A percentile compares a stretch with the other conserved stretches of the same genome.
Conservation (phyloP, 2,113 vertebrate genomes). For the Protobothrops flavoviridis region DNA sequence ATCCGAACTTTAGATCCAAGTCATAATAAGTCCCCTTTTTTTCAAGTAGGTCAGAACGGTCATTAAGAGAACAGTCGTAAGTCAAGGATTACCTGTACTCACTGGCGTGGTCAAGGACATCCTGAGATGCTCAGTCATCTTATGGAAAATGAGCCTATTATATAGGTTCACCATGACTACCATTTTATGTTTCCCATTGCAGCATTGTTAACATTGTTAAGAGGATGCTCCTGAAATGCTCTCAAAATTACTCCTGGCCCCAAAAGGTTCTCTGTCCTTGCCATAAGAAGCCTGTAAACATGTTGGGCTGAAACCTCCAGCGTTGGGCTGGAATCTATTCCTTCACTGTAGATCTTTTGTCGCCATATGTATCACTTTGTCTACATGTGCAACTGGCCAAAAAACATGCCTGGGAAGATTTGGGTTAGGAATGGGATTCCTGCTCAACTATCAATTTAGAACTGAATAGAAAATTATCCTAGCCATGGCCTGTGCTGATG, state of each 20-base stretch:
- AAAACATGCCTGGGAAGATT: not conserved
- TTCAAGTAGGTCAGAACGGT: too few species aligned
- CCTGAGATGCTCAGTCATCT: not conserved
- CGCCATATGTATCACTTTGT: not conserved
- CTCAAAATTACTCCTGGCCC: not conserved
- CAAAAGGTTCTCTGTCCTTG: not conserved
- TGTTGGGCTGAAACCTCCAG: not conserved
- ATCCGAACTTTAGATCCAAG: too few species aligned
- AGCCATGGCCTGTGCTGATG: not conserved
- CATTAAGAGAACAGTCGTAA: too few species aligned
- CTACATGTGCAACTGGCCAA: not conserved
- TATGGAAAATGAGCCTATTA: not conserved
- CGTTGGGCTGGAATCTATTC: not conserved
- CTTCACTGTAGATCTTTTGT: not conserved
- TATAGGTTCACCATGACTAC: not conserved
- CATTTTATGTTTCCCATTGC: not conserved
- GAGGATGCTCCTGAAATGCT: not conserved
- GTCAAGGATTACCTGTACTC: not conserved
- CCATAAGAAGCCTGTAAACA: not conserved
- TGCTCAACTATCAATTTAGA: not conserved
- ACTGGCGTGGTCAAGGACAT: not conserved
- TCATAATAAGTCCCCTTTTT: too few species aligned
- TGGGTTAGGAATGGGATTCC: not conserved
- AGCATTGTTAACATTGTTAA: not conserved
- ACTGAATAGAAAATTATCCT: not conserved